These are phyloP conservation scores for Panzeria rudis DNA, from an alignment of 2,888 invertebrate genomes.

Conservation along the genomic window DNA sequence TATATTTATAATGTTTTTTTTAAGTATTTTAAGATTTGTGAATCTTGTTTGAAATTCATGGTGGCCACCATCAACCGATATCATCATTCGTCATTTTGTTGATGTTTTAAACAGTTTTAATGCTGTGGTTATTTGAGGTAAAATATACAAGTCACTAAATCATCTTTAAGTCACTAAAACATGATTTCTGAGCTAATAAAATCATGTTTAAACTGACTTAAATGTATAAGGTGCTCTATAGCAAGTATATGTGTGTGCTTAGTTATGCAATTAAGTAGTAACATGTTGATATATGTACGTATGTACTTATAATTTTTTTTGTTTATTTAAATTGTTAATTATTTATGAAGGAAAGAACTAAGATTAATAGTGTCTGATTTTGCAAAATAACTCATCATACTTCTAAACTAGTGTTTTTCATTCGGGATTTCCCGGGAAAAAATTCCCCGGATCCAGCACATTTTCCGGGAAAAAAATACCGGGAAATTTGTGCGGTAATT, in stretches of 20 bases:
- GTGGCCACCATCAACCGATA: conserved; percentile 55
- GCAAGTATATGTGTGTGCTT: not conserved
- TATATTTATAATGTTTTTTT: not conserved
- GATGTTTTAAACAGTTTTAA: conserved; percentile 53
- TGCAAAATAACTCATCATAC: no score
- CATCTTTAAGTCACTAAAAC: conserved; percentile 68
- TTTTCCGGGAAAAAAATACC: no score
- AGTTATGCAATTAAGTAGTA: not conserved
- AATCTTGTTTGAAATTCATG: conserved; percentile 40
- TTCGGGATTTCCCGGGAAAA: no score
- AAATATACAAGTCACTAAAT: conserved; percentile 64
- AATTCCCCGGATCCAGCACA: no score
- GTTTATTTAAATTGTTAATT: not conserved
- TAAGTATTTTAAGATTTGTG: conserved; percentile 2
- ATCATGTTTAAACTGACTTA: conserved; percentile 48
- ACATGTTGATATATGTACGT: not conserved
- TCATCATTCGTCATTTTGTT: conserved; percentile 57
- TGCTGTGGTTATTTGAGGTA: conserved; percentile 55
- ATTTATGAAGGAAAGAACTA: not conserved
- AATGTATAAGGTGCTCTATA: not conserved
- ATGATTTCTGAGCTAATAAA: conserved; percentile 66
- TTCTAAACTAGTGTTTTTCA: no score
- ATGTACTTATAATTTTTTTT: not conserved
- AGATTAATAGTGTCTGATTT: not conserved
- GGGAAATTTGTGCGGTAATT: no score